Conservation (phyloP, 2,888 invertebrate genomes). For the Autographa pulchrina region DNA sequence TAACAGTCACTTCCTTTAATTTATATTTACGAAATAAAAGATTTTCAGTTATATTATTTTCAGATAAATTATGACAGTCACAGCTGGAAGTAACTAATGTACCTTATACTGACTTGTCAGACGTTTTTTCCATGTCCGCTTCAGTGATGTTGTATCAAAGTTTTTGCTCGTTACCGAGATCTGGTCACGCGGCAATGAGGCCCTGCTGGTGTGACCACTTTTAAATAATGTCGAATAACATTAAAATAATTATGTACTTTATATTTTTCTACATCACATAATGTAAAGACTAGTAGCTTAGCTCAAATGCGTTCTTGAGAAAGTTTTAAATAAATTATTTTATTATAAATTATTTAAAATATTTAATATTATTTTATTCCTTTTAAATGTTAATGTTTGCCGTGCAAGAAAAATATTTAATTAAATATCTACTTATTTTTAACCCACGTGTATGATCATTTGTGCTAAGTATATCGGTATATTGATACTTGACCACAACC, state of each 20-base stretch:
- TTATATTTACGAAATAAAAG: neutral
- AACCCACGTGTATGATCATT: neutral
- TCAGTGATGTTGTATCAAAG: constrained; percentile 76
- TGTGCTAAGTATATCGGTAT: neutral
- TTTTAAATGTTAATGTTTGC: too few relatives aligned
- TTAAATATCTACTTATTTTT: too few relatives aligned
- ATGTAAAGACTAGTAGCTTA: neutral
- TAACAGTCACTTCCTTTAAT: neutral
- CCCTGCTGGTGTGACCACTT: constrained; percentile 71
- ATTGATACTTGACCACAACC: neutral
- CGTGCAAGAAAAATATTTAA: too few relatives aligned
- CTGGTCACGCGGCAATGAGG: constrained; percentile 82
- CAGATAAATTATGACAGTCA: constrained; percentile 24
- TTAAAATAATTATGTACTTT: neutral
- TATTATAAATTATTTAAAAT: too few relatives aligned
- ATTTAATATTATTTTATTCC: too few relatives aligned
- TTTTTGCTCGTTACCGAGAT: constrained; percentile 86
- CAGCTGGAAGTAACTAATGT: constrained; percentile 37
- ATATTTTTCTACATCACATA: neutral
- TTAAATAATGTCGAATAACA: constrained; percentile 24
- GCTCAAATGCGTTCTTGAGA: neutral
- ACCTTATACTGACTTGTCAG: constrained; percentile 59
- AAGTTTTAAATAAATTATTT: too few relatives aligned
- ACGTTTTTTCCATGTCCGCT: constrained; percentile 67
- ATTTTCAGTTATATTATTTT: constrained; percentile 24